These are phyloP conservation scores for Mus pahari DNA, from an alignment of 2,113 vertebrate genomes.

Conservation along the genomic window DNA sequence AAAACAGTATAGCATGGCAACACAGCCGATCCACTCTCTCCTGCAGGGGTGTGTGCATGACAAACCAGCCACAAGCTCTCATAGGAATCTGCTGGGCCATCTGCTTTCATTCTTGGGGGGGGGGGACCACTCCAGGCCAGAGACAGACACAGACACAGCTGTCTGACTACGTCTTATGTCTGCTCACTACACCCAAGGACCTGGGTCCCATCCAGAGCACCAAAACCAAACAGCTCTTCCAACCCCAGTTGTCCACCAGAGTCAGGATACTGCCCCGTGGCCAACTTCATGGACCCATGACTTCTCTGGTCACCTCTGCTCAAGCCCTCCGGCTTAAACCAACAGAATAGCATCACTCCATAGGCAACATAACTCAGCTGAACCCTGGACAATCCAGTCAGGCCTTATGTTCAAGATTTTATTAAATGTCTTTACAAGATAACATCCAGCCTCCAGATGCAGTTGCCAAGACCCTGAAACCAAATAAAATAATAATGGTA, in stretches of 20 bases:
- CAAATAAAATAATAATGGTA: constrained; percentile 57
- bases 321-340: neutral
- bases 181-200: neutral
- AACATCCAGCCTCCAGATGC: constrained; percentile 78
- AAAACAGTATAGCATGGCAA: neutral
- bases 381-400: constrained; percentile 34
- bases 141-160: neutral
- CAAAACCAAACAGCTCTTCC: neutral
- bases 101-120: neutral
- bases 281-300: neutral
- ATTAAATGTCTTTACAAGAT: constrained; percentile 84
- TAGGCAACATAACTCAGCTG: neutral
- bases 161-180: neutral
- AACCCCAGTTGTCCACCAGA: neutral
- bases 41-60: neutral
- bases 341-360: neutral
- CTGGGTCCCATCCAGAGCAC: neutral
- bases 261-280: neutral
- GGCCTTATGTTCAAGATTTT: constrained; percentile 80
- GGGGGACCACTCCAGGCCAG: neutral
- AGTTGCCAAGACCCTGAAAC: constrained; percentile 83
- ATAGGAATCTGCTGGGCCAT: neutral
- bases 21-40: neutral
- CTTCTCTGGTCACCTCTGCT: neutral
- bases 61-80: neutral